Evolutionary conservation across 2,888 invertebrate genomes (phyloP), one percentile per base, ranked within the genome.

Genomic region (Asteroscopus sphinx): DNA sequence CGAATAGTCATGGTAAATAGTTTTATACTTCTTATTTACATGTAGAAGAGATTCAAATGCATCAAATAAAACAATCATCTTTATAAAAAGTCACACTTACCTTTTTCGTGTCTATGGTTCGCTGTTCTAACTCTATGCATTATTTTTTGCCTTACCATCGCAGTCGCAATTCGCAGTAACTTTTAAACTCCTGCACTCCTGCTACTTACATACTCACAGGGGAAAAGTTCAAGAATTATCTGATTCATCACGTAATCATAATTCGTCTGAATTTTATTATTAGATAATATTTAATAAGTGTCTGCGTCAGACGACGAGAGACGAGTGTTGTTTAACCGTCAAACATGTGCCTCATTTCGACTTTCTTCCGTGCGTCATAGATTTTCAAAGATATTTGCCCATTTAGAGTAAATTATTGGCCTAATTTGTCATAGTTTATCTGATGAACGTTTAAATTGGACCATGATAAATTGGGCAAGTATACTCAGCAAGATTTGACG

Each of bases 351-450:
- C 16, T 42, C 47, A 59, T 56, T 65, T 45, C 25, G 9, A 70
- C 52, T 64, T 61, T 61, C 53, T 67, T 71, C 69, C 82, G 77
- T 87, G 89, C 91, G 92, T 91, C 92, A 91, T 62, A 68, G 60
- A 62, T 69, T 68, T 64, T 73, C 71, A 62, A 78, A 77, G 72
- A 81, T 85, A 85, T 87, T 88, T 88, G 81, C 83, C 80, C 72
- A 83, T 85, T 83, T 81, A 78, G 76, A 80, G 79, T 83, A 85
- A 86, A 87, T 87, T 83, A 79, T 80, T 83, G 75, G 17, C 70
- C 82, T 85, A 88, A 91, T 90, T 88, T 87, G 85, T 90, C 91
- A 91, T 75, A 78, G 85, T 83, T 88, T 89, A 91, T 91, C 89
- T 85, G 73, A 85, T 85, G 73, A 85, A 85, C 86, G 83, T 83